phyloP scores from a whole-genome alignment of 2,888 invertebrate species.

The Apotomis turbidana region DNA sequence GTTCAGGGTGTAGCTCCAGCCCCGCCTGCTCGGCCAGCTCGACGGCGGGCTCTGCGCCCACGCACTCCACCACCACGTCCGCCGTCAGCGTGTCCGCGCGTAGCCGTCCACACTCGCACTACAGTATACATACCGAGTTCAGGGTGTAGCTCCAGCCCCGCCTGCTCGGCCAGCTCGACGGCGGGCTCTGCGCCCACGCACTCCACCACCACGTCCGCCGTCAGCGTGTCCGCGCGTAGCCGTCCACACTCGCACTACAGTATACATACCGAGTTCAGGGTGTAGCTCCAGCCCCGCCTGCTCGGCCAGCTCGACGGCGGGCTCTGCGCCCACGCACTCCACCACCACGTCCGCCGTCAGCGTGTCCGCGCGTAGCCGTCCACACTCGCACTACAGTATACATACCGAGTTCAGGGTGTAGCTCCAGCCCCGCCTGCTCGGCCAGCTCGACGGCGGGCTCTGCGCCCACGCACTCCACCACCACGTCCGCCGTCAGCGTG shows the following conservation, averaged over 20 bases:
- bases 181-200: no score
- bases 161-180: no score
- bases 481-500: slow-evolving; percentile 89
- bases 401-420: slow-evolving; percentile 89
- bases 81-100: no score
- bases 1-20: no score
- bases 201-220: slow-evolving; percentile 91
- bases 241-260: slow-evolving; percentile 61
- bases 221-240: slow-evolving; percentile 88
- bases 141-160: no score
- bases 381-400: slow-evolving; percentile 57
- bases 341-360: slow-evolving; percentile 91
- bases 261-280: slow-evolving; percentile 86
- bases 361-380: slow-evolving; percentile 86
- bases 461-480: slow-evolving; percentile 93
- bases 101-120: no score
- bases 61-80: no score
- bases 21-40: no score
- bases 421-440: slow-evolving; percentile 89
- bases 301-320: slow-evolving; percentile 90
- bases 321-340: slow-evolving; percentile 92
- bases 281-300: slow-evolving; percentile 92
- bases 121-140: no score
- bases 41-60: no score
- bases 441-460: slow-evolving; percentile 92